Conservation (phyloP, 2,888 invertebrate species). For the Rosalia funebris region DNA sequence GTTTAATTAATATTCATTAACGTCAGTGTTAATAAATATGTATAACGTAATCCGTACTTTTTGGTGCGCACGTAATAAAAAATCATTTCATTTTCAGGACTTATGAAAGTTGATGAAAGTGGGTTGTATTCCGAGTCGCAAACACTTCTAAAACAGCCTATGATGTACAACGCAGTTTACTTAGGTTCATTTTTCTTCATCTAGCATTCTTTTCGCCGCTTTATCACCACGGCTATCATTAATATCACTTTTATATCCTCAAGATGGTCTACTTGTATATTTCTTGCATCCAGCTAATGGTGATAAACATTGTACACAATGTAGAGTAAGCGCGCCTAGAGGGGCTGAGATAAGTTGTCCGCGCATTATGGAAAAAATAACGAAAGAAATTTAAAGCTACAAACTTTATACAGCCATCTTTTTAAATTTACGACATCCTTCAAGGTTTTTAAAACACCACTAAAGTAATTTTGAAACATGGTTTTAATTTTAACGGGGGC, state of each 20-base stretch:
- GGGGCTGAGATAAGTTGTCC: constrained; percentile 51
- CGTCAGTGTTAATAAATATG: constrained; percentile 12
- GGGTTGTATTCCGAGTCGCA: constrained; percentile 25
- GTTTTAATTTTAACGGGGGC: constrained; percentile 63
- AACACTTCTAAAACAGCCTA: constrained; percentile 45
- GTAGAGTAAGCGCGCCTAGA: constrained; percentile 55
- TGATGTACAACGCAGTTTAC: constrained; percentile 54
- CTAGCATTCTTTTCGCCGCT: constrained; percentile 56
- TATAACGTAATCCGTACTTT: constrained; percentile 12
- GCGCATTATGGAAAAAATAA: constrained; percentile 45
- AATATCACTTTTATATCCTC: constrained; percentile 66
- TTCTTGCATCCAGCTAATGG: constrained; percentile 63
- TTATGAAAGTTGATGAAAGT: constrained; percentile 38
- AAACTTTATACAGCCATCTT: constrained; percentile 63
- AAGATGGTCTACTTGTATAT: constrained; percentile 63
- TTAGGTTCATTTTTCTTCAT: constrained; percentile 62
- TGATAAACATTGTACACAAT: constrained; percentile 65
- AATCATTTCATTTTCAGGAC: constrained; percentile 37
- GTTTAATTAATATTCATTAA: neutral
- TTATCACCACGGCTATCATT: constrained; percentile 63
- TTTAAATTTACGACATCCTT: constrained; percentile 64
- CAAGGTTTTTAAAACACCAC: constrained; percentile 63
- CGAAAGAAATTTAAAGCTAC: constrained; percentile 57
- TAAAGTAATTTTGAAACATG: constrained; percentile 64
- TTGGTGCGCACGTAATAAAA: constrained; percentile 10